Conservation (phyloP, 2,888 invertebrate species). For the Amblyjoppa proteus region DNA sequence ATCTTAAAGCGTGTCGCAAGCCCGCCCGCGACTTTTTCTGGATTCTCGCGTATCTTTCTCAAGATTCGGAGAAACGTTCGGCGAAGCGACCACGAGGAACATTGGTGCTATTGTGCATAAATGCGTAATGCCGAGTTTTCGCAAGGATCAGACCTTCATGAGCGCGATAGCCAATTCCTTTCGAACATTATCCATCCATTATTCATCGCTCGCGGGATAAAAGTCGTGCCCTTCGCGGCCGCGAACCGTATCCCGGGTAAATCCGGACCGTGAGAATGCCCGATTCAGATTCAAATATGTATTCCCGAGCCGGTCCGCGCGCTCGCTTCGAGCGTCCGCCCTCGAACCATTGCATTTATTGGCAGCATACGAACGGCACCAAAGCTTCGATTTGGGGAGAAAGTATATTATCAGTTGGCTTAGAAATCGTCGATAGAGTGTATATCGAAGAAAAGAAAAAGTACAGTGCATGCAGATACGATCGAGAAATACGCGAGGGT, state of each 20-base stretch:
- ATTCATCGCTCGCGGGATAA: slow-evolving; percentile 77
- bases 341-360: slow-evolving; percentile 76
- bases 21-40: slow-evolving; percentile 7
- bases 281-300: slow-evolving; percentile 80
- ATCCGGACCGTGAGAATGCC: slow-evolving; percentile 74
- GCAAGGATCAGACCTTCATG: slow-evolving; percentile 43
- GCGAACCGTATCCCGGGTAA: slow-evolving; percentile 73
- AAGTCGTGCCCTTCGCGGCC: slow-evolving; percentile 68
- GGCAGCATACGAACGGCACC: slow-evolving; percentile 63
- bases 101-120: slow-evolving; percentile 17
- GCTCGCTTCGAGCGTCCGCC: slow-evolving; percentile 41
- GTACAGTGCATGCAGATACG: neutral
- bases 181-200: slow-evolving; percentile 78
- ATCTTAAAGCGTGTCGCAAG: slow-evolving; percentile 44
- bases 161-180: slow-evolving; percentile 56
- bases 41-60: slow-evolving; percentile 5
- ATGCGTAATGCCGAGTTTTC: slow-evolving; percentile 14
- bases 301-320: slow-evolving; percentile 54
- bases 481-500: slow-evolving; percentile 44
- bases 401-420: slow-evolving; percentile 5
- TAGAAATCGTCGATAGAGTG: slow-evolving; percentile 1
- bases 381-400: neutral
- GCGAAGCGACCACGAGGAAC: neutral
- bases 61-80: neutral
- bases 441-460: neutral